Evolutionary conservation across 1,140 invertebrate genomes (phyloP).

Genomic region (Listronotus oregonensis): DNA sequence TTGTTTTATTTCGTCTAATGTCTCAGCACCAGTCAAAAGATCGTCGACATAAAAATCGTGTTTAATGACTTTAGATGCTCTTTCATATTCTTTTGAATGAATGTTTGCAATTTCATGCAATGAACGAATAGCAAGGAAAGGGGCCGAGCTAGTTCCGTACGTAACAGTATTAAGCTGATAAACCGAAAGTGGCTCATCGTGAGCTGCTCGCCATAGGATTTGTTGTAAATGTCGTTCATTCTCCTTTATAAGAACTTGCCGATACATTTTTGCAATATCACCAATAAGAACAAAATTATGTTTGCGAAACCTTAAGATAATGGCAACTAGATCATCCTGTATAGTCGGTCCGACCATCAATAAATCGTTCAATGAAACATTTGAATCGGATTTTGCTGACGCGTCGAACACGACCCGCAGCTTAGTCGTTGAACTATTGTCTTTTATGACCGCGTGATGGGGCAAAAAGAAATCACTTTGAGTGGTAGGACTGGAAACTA

Average conservation of each 20-base stretch:
- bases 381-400: slow-evolving; percentile 43
- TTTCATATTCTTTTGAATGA: slow-evolving; percentile 43
- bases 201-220: slow-evolving; percentile 53
- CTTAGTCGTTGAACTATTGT: no score
- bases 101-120: slow-evolving; percentile 52
- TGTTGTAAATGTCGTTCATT: slow-evolving; percentile 48
- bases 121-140: no score
- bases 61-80: slow-evolving; percentile 42
- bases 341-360: slow-evolving; percentile 46
- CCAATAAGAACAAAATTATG: slow-evolving; percentile 52
- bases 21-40: slow-evolving; percentile 51
- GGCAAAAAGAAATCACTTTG: no score
- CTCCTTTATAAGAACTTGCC: slow-evolving; percentile 49
- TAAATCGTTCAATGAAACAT: slow-evolving; percentile 47
- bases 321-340: slow-evolving; percentile 51
- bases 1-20: slow-evolving; percentile 45
- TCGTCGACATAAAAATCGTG: slow-evolving; percentile 58
- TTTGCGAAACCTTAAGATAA: slow-evolving; percentile 55
- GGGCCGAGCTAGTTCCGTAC: no score
- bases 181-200: slow-evolving; percentile 32
- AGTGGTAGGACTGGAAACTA: no score
- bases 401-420: no score
- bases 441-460: no score
- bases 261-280: no score
- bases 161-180: no score